Conservation (phyloP, 2,888 invertebrate species). For the Amphimallon solstitiale region DNA sequence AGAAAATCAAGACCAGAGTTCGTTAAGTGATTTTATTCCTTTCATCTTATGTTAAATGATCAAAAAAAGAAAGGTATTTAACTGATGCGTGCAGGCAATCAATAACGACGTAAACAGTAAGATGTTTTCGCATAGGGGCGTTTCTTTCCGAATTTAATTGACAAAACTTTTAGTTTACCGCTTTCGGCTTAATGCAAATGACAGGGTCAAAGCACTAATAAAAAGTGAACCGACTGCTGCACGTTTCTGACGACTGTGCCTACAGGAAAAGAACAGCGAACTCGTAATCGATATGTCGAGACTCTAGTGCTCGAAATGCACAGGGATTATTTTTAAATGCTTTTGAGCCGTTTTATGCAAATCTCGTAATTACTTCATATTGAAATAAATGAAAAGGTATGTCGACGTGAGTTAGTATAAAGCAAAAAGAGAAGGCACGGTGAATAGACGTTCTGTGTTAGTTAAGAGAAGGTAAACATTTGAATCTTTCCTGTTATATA, state of each 20-base stretch:
- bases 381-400: too few relatives aligned
- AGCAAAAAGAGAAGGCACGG: too few relatives aligned
- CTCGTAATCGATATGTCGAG: constrained; percentile 31
- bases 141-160: constrained; percentile 15
- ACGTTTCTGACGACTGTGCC: constrained; percentile 1
- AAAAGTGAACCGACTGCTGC: constrained; percentile 7
- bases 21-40: too few relatives aligned
- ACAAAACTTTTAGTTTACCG: constrained; percentile 26
- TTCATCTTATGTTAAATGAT: too few relatives aligned
- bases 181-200: constrained; percentile 18
- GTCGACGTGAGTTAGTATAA: too few relatives aligned
- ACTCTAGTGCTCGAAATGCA: constrained; percentile 10
- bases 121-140: background rate
- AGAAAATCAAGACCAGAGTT: too few relatives aligned
- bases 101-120: constrained; percentile 5
- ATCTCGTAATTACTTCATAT: constrained; percentile 1
- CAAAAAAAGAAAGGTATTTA: too few relatives aligned
- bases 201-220: constrained; percentile 32
- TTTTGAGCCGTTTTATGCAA: background rate
- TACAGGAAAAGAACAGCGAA: constrained; percentile 10
- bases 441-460: too few relatives aligned
- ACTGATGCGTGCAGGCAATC: background rate
- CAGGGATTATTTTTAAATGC: background rate
- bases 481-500: too few relatives aligned
- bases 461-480: too few relatives aligned